Conservation (phyloP, 2,888 invertebrate genomes). For the Axea sp. region DNA sequence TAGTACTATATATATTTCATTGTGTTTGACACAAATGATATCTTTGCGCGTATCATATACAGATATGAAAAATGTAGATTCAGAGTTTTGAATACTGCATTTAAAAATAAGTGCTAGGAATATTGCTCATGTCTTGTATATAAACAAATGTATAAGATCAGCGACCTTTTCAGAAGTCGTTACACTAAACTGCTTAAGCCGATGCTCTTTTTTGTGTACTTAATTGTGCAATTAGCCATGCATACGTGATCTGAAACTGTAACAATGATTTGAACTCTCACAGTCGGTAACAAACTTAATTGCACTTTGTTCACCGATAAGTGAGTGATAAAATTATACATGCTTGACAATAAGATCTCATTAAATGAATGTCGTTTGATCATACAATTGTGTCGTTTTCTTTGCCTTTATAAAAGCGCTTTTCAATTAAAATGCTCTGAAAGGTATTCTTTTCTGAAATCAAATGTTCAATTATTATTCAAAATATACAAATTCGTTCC, state of each 20-base stretch:
- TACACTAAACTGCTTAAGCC: constrained; percentile 1
- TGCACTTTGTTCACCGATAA: constrained; percentile 55
- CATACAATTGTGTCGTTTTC: constrained; percentile 3
- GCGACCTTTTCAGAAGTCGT: constrained; percentile 10
- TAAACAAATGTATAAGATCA: constrained; percentile 18
- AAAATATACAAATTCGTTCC: too few relatives aligned
- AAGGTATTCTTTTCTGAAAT: too few relatives aligned
- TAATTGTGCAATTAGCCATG: constrained; percentile 49
- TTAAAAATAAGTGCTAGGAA: too few relatives aligned
- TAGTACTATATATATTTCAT: too few relatives aligned
- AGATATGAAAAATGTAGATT: too few relatives aligned
- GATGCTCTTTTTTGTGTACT: constrained; percentile 34
- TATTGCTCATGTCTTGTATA: too few relatives aligned
- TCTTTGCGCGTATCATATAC: too few relatives aligned
- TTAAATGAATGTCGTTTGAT: not conserved
- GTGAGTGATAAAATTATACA: constrained; percentile 42
- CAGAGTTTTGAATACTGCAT: too few relatives aligned
- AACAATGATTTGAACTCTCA: constrained; percentile 50
- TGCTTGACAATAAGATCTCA: constrained; percentile 25
- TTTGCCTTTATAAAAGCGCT: constrained; percentile 4
- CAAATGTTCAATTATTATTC: too few relatives aligned
- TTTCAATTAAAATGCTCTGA: too few relatives aligned
- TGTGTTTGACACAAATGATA: too few relatives aligned
- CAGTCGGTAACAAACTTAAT: constrained; percentile 38
- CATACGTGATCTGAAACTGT: constrained; percentile 51